phyloP scores from a whole-genome alignment of 2,113 vertebrate genomes.

The Kryptolebias marmoratus region DNA sequence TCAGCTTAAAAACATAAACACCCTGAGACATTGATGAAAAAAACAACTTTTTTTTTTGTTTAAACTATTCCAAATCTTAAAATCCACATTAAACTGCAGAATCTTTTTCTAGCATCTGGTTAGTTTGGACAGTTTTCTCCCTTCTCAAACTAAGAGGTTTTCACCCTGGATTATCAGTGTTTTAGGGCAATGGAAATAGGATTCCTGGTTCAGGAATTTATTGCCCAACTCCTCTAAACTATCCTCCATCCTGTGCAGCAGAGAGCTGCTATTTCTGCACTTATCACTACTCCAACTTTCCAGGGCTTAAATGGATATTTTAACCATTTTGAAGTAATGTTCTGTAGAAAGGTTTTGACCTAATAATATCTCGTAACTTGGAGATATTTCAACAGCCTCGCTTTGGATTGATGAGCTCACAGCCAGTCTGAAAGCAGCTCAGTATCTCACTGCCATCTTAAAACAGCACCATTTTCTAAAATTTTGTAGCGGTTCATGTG shows the following conservation, averaged over 20 bases:
- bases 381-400: too few species aligned
- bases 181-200: constrained; percentile 28
- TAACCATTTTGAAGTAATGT: too few species aligned
- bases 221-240: constrained; percentile 43
- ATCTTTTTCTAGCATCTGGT: constrained; percentile 10
- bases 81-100: constrained; percentile 17
- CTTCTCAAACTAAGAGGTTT: constrained; percentile 42
- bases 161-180: constrained; percentile 9
- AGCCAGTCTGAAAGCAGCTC: too few species aligned
- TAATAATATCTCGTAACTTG: too few species aligned
- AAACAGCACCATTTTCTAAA: too few species aligned
- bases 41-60: constrained; percentile 16
- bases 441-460: too few species aligned
- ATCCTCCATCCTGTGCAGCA: constrained; percentile 25
- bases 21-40: constrained; percentile 63
- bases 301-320: constrained; percentile 15
- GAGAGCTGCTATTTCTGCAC: constrained; percentile 19
- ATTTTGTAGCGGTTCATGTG: too few species aligned
- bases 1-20: constrained; percentile 54
- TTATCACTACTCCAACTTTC: constrained; percentile 20
- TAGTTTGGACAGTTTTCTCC: constrained; percentile 2
- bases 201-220: constrained; percentile 54
- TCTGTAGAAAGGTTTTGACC: too few species aligned
- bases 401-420: too few species aligned
- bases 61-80: constrained; percentile 44